A percentile compares a stretch with the other conserved stretches of the same genome.
Evolutionary conservation across 2,888 invertebrate species (phyloP).

Genomic region (Horisme vitalbata): DNA sequence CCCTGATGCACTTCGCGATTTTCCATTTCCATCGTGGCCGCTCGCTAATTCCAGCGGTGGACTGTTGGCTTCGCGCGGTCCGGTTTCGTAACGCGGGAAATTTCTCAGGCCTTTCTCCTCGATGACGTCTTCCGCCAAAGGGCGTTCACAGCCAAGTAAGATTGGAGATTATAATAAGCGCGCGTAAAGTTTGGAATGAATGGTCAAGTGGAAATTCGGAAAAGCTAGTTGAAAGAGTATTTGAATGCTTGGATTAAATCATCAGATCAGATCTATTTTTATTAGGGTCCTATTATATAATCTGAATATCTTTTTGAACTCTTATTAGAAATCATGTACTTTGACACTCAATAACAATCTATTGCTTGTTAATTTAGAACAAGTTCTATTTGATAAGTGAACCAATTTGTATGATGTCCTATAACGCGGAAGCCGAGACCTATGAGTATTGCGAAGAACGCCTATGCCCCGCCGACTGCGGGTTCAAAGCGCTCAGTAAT

Average conservation of each 20-base stretch:
- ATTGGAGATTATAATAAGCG: slow-evolving; percentile 45
- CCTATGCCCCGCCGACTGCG: slow-evolving; percentile 55
- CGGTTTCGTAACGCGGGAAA: slow-evolving; percentile 67
- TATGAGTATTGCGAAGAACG: slow-evolving; percentile 62
- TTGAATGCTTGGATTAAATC: no score
- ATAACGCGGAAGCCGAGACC: slow-evolving; percentile 55
- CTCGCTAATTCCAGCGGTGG: slow-evolving; percentile 67
- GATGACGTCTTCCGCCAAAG: slow-evolving; percentile 58
- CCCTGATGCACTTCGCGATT: slow-evolving; percentile 72
- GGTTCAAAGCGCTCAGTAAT: slow-evolving; percentile 68
- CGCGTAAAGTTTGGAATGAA: no score
- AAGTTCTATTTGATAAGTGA: slow-evolving; percentile 17
- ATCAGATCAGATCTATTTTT: no score
- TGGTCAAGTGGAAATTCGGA: no score
- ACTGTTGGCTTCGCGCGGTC: slow-evolving; percentile 44
- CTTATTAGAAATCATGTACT: no score
- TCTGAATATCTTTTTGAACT: no score
- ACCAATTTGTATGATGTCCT: slow-evolving; percentile 28
- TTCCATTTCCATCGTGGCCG: slow-evolving; percentile 75
- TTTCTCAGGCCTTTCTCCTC: slow-evolving; percentile 68
- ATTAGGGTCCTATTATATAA: no score
- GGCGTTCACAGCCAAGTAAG: slow-evolving; percentile 50
- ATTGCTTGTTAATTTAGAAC: slow-evolving; percentile 3
- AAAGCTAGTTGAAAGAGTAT: no score
- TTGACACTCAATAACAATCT: background rate